phyloP scores from a whole-genome alignment of 2,888 invertebrate species.

The Theodoxus fluviatilis region DNA sequence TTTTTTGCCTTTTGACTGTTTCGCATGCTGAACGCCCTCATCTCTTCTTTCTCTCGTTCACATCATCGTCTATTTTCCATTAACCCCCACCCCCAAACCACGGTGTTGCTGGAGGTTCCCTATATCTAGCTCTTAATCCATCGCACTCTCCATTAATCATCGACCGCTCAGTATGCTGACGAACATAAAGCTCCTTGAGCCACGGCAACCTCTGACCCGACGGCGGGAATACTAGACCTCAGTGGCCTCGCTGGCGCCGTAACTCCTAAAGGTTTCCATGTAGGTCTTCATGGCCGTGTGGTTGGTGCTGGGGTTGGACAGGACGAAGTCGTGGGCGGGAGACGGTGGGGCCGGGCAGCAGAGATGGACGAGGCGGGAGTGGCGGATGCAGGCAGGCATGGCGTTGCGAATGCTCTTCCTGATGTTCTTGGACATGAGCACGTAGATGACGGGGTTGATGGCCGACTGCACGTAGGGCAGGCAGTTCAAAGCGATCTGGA shows the following conservation, averaged over 20 bases:
- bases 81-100: too few relatives aligned
- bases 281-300: slow-evolving; percentile 31
- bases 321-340: slow-evolving; percentile 33
- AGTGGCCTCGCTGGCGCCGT: slow-evolving; percentile 29
- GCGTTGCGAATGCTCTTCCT: slow-evolving; percentile 32
- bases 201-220: too few relatives aligned
- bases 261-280: slow-evolving; percentile 31
- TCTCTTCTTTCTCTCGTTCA: neutral
- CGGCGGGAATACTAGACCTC: too few relatives aligned
- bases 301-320: slow-evolving; percentile 32
- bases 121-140: too few relatives aligned
- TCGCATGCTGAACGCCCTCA: too few relatives aligned
- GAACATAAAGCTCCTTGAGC: too few relatives aligned
- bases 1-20: too few relatives aligned
- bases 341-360: slow-evolving; percentile 26
- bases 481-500: slow-evolving; percentile 47
- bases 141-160: too few relatives aligned
- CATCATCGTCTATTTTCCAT: too few relatives aligned
- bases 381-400: slow-evolving; percentile 27
- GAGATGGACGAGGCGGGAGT: slow-evolving; percentile 18
- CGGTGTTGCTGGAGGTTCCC: too few relatives aligned
- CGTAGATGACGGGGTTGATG: slow-evolving; percentile 53
- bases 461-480: slow-evolving; percentile 54
- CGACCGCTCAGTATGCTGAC: too few relatives aligned
- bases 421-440: slow-evolving; percentile 52